Base-by-base conservation (phyloP, 2,797 vertebrate species). In the Vespertilio murinus region DNA sequence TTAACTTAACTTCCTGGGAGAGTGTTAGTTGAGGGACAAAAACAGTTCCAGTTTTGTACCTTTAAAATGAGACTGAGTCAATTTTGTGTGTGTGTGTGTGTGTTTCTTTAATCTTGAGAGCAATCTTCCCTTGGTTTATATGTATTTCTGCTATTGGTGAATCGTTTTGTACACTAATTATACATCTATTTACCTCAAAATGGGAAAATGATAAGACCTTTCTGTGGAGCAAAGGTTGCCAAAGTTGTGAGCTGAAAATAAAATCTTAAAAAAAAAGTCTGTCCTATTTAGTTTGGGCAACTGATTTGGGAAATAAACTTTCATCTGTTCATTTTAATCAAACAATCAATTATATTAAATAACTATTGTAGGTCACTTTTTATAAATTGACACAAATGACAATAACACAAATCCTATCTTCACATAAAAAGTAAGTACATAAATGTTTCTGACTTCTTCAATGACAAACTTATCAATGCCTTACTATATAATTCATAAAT, bases 301-400 rank as follows among this genome's bases (percentile, higher is more conserved):
- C 11, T 85, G 22, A 80, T 87, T 35, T 42, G 13, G 30, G n/a
- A 79, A 85, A 78, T 77, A 93, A 84, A 64, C 52, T 33, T 49
- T 67, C 14, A 56, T 40, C 16, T 93, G 71, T 70, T 81, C 9
- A 87, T 94, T 93, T 74, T 69, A 84, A 85, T 74, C 14, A 87
- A 88, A 74, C 49, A 83, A 47, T 74, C 69, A 56, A 56, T 45
- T 17, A 22, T 61, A 79, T 47, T 52, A 82, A 88, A 67, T 79
- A 35, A 25, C 17, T 59, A 49, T 38, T 85, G 52, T n/a, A n/a
- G 90, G 47, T 74, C 67, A 69, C 54, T 90, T 90, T 83, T 90
- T 30, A 80, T 69, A 96, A 91, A 73, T 10, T 88, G 59, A 87
- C 80, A 64, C 64, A 47, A 85, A 16, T 30, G 45, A 74, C n/a